Conservation (phyloP, 2,797 vertebrate species). For the Pampus argenteus region DNA sequence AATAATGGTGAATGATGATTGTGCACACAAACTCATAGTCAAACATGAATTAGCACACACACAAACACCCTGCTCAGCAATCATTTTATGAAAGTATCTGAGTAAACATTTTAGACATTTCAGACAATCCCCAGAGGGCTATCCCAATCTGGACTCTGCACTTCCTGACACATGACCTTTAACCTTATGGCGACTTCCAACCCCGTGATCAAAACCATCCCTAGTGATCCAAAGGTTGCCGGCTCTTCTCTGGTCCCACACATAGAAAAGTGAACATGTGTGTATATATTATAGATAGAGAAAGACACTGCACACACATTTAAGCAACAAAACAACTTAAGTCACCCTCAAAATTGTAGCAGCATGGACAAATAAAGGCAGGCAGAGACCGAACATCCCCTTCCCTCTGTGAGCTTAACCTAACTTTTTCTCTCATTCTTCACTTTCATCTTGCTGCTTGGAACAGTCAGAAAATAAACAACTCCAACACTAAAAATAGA, state of each 20-base stretch:
- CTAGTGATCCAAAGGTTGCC: conserved; percentile 51
- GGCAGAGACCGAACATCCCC: not conserved
- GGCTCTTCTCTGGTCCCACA: conserved; percentile 52
- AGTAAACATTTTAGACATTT: conserved; percentile 56
- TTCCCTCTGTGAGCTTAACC: conserved; percentile 4
- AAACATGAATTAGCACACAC: not conserved
- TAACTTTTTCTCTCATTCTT: conserved; percentile 48
- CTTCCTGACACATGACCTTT: conserved; percentile 80
- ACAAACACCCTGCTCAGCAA: not conserved
- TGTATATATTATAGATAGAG: conserved; percentile 19
- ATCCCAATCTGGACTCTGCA: conserved; percentile 49
- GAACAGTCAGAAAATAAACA: conserved; percentile 62
- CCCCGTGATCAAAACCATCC: conserved; percentile 70
- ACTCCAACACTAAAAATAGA: conserved; percentile 52
- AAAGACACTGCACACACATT: not conserved
- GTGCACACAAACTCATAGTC: not conserved
- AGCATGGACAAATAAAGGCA: not conserved
- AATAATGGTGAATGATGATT: not conserved
- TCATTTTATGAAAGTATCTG: conserved; percentile 27
- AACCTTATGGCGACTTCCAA: conserved; percentile 53
- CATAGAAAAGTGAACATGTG: conserved; percentile 35
- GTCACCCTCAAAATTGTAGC: not conserved
- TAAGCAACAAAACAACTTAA: conserved; percentile 1
- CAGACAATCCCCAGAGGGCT: conserved; percentile 45
- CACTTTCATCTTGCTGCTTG: conserved; percentile 52